Percentiles rank a stretch among this genome's conserved stretches.
Conservation (phyloP, 2,888 invertebrate species). For the Aelia acuminata region DNA sequence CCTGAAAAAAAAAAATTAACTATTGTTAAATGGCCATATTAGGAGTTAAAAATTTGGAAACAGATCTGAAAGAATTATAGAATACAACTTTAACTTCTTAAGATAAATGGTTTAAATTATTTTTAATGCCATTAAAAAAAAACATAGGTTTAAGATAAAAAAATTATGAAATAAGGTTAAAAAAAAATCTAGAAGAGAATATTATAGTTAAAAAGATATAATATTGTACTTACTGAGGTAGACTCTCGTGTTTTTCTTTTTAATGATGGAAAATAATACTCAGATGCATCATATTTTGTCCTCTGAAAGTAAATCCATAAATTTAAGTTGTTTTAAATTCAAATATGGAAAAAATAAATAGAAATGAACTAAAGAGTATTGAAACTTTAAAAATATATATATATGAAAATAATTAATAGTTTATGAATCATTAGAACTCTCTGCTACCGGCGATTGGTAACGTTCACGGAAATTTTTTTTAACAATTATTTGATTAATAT, state of each 20-base stretch:
- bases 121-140: background rate
- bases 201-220: background rate
- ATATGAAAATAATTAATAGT: background rate
- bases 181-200: background rate
- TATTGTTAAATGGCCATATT: background rate
- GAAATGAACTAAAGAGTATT: background rate
- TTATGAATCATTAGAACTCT: too few relatives aligned
- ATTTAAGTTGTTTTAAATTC: background rate
- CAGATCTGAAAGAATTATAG: background rate
- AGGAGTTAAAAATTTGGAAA: background rate
- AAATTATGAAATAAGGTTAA: background rate
- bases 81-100: background rate
- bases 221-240: conserved; percentile 44
- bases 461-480: too few relatives aligned
- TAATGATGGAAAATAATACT: conserved; percentile 54
- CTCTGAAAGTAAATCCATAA: conserved; percentile 38
- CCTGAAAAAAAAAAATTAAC: conserved; percentile 31
- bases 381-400: background rate
- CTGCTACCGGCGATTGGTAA: too few relatives aligned
- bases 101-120: background rate
- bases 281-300: conserved; percentile 56
- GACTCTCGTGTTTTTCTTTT: conserved; percentile 51
- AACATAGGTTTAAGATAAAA: background rate
- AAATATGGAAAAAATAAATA: background rate
- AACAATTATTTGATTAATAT: background rate